A percentile compares a stretch with the other conserved stretches of the same genome.
Conservation (phyloP, 1,140 invertebrate species). For the Temnothorax longispinosus region DNA sequence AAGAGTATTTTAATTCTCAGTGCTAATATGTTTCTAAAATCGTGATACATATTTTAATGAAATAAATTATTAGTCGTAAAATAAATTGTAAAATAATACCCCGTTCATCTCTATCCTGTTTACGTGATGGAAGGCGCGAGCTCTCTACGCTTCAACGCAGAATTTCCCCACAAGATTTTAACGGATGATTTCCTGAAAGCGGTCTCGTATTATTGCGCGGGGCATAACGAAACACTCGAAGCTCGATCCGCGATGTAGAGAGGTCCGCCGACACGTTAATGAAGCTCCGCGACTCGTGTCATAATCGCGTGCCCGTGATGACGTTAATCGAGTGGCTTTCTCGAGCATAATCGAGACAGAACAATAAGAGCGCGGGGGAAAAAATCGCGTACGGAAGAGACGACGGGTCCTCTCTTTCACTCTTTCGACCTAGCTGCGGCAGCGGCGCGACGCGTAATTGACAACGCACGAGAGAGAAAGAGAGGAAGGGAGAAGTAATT, state of each 20-base stretch:
- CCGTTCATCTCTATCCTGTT: background rate
- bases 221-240: constrained; percentile 36
- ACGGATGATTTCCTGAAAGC: constrained; percentile 21
- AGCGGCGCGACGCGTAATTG: constrained; percentile 54
- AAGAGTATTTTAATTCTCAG: background rate
- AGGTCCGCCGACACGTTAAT: constrained; percentile 43
- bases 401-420: constrained; percentile 3
- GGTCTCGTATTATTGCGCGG: constrained; percentile 21
- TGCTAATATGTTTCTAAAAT: background rate
- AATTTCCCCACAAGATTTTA: constrained; percentile 9
- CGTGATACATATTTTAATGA: constrained; percentile 1
- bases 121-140: background rate
- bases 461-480: background rate
- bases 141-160: background rate
- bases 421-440: constrained; percentile 10
- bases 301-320: constrained; percentile 38
- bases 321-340: constrained; percentile 57
- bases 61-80: background rate
- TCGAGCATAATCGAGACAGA: constrained; percentile 46
- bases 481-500: constrained; percentile 7
- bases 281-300: constrained; percentile 33
- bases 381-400: constrained; percentile 33
- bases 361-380: constrained; percentile 38
- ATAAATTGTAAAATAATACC: background rate
- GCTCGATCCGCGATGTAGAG: constrained; percentile 43